Evolutionary conservation across 2,797 vertebrate genomes (phyloP).

Genomic region (Gephyroberyx darwinii): DNA sequence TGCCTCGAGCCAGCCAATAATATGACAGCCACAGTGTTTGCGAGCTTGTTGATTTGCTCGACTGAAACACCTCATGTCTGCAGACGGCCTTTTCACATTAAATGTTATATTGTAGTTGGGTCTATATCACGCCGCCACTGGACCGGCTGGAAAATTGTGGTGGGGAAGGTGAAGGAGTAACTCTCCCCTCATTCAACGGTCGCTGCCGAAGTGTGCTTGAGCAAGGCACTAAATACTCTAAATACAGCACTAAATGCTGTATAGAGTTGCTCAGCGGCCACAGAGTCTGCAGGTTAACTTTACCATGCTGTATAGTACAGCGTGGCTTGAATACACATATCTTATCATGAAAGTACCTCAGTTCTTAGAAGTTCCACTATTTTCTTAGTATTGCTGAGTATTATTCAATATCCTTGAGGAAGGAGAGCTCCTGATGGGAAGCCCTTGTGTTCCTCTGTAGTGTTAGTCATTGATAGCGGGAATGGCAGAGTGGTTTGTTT

Average conservation of each 20-base stretch:
- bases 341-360: background rate
- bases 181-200: background rate
- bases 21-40: constrained; percentile 41
- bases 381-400: constrained; percentile 12
- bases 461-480: constrained; percentile 14
- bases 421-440: constrained; percentile 8
- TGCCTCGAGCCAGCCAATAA: constrained; percentile 46
- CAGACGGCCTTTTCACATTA: constrained; percentile 11
- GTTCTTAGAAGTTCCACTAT: background rate
- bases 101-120: constrained; percentile 42
- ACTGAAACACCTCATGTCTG: constrained; percentile 39
- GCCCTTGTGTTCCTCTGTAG: constrained; percentile 5
- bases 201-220: constrained; percentile 1
- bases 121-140: background rate
- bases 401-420: background rate
- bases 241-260: too few species aligned
- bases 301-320: background rate
- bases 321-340: background rate
- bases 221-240: constrained; percentile 6
- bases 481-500: constrained; percentile 21
- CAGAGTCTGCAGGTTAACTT: too few species aligned
- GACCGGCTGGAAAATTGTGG: constrained; percentile 3
- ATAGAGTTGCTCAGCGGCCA: background rate
- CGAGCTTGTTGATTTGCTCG: constrained; percentile 50
- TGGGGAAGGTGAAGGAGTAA: constrained; percentile 14